These are phyloP conservation scores for Cydia fagiglandana DNA, from an alignment of 1,140 invertebrate genomes.

Conservation along the genomic window DNA sequence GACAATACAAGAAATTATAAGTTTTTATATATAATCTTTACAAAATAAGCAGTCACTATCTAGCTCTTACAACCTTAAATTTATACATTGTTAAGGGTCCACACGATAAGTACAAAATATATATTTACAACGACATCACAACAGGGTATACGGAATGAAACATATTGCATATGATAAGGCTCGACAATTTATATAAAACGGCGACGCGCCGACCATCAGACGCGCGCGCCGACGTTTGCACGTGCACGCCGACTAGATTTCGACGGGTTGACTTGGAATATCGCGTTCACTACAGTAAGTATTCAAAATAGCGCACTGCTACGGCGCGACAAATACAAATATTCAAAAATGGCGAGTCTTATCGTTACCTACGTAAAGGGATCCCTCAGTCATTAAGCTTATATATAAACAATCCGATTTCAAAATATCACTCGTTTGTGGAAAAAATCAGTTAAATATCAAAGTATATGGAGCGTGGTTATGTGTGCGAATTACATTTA, in stretches of 20 bases:
- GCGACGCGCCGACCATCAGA: slow-evolving; percentile 34
- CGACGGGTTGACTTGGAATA: background rate
- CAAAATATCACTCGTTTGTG: slow-evolving; percentile 36
- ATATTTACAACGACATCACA: slow-evolving; percentile 58
- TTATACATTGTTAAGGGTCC: slow-evolving; percentile 5
- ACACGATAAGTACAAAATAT: slow-evolving; percentile 59
- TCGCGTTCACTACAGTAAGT: slow-evolving; percentile 18
- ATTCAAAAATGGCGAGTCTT: slow-evolving; percentile 20
- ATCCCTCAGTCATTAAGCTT: slow-evolving; percentile 20
- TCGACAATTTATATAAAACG: slow-evolving; percentile 37
- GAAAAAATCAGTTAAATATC: slow-evolving; percentile 32
- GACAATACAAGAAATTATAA: background rate
- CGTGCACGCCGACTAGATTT: background rate
- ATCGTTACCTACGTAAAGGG: slow-evolving; percentile 18
- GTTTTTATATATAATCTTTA: background rate
- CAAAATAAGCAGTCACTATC: background rate
- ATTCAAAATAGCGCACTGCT: background rate
- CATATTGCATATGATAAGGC: slow-evolving; percentile 29
- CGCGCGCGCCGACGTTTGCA: slow-evolving; percentile 18
- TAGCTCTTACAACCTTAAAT: slow-evolving; percentile 22
- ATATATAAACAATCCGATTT: slow-evolving; percentile 35
- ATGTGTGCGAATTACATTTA: slow-evolving; percentile 33
- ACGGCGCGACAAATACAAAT: slow-evolving; percentile 36
- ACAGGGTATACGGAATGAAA: slow-evolving; percentile 54
- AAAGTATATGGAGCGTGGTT: slow-evolving; percentile 26